Evolutionary conservation across 2,113 vertebrate species (phyloP), one percentile per base, ranked within the genome.

Genomic region (Prionailurus bengalensis): DNA sequence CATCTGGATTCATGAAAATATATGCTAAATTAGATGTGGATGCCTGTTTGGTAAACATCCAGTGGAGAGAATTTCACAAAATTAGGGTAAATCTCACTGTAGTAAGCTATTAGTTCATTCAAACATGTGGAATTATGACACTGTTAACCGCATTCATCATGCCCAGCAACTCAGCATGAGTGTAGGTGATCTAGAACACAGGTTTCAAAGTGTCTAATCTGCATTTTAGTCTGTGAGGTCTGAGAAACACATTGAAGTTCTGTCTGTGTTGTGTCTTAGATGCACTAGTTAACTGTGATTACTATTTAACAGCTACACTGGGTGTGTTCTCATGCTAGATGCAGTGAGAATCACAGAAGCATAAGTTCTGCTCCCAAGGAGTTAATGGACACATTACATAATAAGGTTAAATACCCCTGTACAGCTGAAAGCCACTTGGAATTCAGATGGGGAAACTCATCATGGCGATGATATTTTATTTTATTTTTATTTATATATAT

Each of bases 71-170:
- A 8, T 48, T 68, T 36, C 42, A 45, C 42, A 27, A 76, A 39
- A 53, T 36, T 0, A 3, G 17, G 29, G 13, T 39, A 10, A 23
- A 14, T 68, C 39, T 88, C 17, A 15, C 3, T 29, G 4, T 3
- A 23, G 13, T 10, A 23, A 96, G 17, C 58, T 55, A 3, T 33
- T 10, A 15, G 58, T 36, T 4, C 8, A 16, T 48, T 55, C 53
- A 7, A 7, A 51, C 13, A 2, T 5, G 51, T 29, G 33, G 14
- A 11, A 16, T 39, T 14, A 4, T 51, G 36, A 2, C 8, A 8
- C 14, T 48, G 7, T 15, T 13, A 0, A 48, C n/a, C 48, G 12
- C 42, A 1, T 15, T 1, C 4, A 4, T 7, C 23, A 48, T n/a
- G 2, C 70, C 70, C 13, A 9, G 25, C 2, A 3, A 15, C 73